Conservation (phyloP, 1,140 invertebrate genomes). For the Lasioglossum albipes region DNA sequence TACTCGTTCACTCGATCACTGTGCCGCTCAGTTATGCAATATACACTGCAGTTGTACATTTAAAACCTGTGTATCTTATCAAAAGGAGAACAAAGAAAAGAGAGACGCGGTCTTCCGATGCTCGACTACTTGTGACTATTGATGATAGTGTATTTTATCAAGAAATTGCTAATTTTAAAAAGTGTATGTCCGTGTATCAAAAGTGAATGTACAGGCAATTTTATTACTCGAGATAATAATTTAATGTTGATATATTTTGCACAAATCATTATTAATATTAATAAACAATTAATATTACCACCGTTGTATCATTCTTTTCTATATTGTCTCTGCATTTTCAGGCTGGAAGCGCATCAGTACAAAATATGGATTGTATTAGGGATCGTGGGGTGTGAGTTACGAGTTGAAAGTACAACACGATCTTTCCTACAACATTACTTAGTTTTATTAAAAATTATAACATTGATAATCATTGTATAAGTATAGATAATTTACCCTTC, state of each 20-base stretch:
- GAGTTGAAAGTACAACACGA: not conserved
- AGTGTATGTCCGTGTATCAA: conserved; percentile 56
- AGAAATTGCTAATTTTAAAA: conserved; percentile 58
- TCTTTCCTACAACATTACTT: conserved; percentile 46
- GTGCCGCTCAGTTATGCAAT: conserved; percentile 29
- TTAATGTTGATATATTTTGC: conserved; percentile 69
- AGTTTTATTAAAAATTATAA: conserved; percentile 67
- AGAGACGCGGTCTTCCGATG: conserved; percentile 55
- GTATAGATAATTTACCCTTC: conserved; percentile 60
- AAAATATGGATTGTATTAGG: too few species aligned
- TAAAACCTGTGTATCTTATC: conserved; percentile 36
- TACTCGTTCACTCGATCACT: not conserved
- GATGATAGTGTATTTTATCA: conserved; percentile 58
- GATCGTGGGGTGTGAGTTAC: conserved; percentile 17
- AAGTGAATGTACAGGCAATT: conserved; percentile 65
- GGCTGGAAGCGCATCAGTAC: not conserved
- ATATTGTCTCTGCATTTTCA: conserved; percentile 6
- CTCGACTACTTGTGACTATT: conserved; percentile 50
- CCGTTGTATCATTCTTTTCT: conserved; percentile 17
- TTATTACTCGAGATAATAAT: conserved; percentile 66
- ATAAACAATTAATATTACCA: conserved; percentile 62
- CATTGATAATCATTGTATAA: conserved; percentile 57
- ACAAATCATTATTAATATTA: conserved; percentile 64
- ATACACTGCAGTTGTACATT: conserved; percentile 26
- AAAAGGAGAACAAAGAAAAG: conserved; percentile 26